A percentile compares a stretch with the other conserved stretches of the same genome.
These are phyloP conservation scores for Gallinago media DNA, from an alignment of 2,113 vertebrate genomes.

Conservation along the genomic window DNA sequence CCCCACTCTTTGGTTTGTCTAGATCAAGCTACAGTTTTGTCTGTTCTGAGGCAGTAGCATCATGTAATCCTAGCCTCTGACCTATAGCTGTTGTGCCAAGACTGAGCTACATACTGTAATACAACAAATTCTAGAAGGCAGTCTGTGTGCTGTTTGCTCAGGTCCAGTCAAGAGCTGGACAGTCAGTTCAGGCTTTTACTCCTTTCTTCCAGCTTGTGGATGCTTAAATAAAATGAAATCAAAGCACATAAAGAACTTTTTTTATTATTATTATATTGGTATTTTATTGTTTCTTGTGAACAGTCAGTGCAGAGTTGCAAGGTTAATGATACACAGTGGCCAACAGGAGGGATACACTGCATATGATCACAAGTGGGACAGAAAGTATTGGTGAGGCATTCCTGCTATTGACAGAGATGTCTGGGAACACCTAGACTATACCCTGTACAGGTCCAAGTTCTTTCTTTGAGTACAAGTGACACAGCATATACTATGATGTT, in stretches of 20 bases:
- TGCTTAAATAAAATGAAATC: neutral
- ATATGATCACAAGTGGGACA: neutral
- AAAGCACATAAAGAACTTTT: neutral
- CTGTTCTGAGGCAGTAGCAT: neutral
- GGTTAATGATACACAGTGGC: neutral
- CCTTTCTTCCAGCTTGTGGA: neutral
- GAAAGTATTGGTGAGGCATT: neutral
- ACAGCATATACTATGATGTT: neutral
- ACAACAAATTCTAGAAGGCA: neutral
- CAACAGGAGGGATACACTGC: neutral
- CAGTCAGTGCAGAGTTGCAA: rapidly evolving
- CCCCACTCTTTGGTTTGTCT: neutral
- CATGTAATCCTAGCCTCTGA: neutral
- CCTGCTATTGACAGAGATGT: neutral
- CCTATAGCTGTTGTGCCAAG: neutral
- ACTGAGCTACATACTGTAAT: neutral
- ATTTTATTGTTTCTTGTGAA: neutral
- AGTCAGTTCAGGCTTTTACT: neutral
- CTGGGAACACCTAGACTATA: neutral
- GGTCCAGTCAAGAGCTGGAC: neutral
- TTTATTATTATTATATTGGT: neutral
- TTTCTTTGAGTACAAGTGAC: neutral
- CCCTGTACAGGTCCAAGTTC: neutral
- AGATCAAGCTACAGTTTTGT: neutral
- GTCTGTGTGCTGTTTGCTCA: neutral